Percentiles rank a stretch among this genome's conserved stretches.
Conservation (phyloP, 1,140 invertebrate genomes). For the Ceratoteleas bidentatus region DNA sequence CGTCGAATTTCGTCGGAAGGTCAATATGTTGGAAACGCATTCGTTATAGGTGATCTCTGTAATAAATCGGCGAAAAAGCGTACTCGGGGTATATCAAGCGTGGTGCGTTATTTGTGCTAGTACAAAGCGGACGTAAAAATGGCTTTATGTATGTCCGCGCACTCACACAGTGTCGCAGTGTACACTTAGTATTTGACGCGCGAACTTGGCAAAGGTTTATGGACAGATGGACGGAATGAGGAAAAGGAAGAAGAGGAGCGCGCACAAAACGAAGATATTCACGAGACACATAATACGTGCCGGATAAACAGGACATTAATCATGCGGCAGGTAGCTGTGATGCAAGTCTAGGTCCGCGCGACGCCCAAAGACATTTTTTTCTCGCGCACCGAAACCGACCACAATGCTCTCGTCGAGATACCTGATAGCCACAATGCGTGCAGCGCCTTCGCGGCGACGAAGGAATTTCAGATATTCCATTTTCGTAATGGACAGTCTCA, state of each 20-base stretch:
- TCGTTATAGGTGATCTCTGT: constrained; percentile 4
- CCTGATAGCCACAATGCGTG: constrained; percentile 40
- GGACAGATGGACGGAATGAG: constrained; percentile 51
- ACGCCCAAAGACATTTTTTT: constrained; percentile 67
- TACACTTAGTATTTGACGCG: constrained; percentile 43
- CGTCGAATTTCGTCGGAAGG: constrained; percentile 33
- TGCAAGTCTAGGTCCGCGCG: constrained; percentile 41
- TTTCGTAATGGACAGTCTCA: constrained; percentile 26
- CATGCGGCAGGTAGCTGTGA: constrained; percentile 71
- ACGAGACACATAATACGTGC: constrained; percentile 60
- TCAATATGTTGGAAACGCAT: constrained; percentile 20
- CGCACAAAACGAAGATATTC: constrained; percentile 61
- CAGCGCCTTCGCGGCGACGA: constrained; percentile 15
- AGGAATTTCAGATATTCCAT: constrained; percentile 39
- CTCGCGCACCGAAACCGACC: constrained; percentile 51
- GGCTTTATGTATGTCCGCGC: constrained; percentile 20
- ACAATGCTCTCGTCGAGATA: constrained; percentile 43
- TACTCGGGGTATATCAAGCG: constrained; percentile 12
- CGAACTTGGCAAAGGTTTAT: constrained; percentile 50
- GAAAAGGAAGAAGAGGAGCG: constrained; percentile 48
- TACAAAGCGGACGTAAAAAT: constrained; percentile 38
- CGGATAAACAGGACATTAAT: constrained; percentile 74
- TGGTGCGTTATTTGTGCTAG: constrained; percentile 16
- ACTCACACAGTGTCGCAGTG: background rate
- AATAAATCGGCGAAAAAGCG: constrained; percentile 46